Evolutionary conservation across 2,113 vertebrate species (phyloP).

Genomic region (Cinclus cinclus): DNA sequence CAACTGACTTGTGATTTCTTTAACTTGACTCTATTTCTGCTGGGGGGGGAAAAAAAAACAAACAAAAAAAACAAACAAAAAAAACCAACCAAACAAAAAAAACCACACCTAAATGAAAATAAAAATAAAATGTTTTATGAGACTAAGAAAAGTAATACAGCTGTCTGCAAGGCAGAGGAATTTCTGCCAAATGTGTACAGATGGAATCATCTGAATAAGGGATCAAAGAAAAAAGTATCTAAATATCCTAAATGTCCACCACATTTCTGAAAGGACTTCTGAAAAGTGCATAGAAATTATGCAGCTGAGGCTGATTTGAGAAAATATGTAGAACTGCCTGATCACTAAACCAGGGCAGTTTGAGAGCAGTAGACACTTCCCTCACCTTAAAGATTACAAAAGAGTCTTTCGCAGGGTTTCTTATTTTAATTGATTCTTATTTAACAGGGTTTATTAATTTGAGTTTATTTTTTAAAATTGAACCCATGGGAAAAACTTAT

Average conservation of each 20-base stretch:
- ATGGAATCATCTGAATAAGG: background rate
- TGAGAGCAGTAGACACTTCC: background rate
- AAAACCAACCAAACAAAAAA: too few species aligned
- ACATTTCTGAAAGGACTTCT: background rate
- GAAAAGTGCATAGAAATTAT: background rate
- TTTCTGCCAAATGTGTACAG: background rate
- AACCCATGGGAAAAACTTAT: background rate
- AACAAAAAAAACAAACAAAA: too few species aligned
- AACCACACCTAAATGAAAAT: background rate
- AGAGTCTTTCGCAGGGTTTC: background rate
- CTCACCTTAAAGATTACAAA: background rate
- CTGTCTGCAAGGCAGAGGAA: background rate
- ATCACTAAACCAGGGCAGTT: background rate
- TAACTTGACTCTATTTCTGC: background rate
- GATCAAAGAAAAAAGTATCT: background rate
- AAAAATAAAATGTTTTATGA: background rate
- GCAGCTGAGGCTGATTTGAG: background rate
- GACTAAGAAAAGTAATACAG: background rate
- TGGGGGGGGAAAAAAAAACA: background rate
- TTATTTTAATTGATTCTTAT: background rate
- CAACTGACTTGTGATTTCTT: background rate
- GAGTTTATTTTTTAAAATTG: background rate
- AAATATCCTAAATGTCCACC: background rate
- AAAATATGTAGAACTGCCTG: background rate
- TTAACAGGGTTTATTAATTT: background rate